Conservation (phyloP, 2,113 vertebrate genomes). For the Sapajus apella region DNA sequence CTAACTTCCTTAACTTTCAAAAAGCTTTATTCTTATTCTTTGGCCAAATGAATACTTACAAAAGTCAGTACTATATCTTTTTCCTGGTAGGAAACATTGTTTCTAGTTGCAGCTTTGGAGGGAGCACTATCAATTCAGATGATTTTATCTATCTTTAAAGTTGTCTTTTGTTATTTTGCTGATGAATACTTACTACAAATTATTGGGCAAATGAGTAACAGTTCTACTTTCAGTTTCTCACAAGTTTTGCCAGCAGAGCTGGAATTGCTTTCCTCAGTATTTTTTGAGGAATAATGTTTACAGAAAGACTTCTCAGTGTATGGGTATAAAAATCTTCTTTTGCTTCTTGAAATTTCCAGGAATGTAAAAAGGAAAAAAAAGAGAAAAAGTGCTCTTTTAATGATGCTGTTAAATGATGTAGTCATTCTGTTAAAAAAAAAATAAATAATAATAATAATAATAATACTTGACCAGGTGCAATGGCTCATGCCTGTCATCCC, state of each 20-base stretch:
- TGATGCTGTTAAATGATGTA: background rate
- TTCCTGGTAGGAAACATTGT: background rate
- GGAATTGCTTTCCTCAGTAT: background rate
- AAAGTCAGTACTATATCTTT: background rate
- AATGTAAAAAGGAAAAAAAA: too few species aligned
- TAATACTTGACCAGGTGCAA: too few species aligned
- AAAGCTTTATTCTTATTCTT: background rate
- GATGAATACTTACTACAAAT: background rate
- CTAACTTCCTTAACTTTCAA: background rate
- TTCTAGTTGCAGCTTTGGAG: background rate
- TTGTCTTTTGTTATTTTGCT: conserved; percentile 1
- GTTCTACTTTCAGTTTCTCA: background rate
- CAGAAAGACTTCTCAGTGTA: background rate
- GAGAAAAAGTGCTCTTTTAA: background rate
- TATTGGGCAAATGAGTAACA: background rate
- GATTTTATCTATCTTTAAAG: background rate
- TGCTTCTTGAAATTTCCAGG: too few species aligned
- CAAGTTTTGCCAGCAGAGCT: background rate
- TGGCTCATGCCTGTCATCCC: too few species aligned
- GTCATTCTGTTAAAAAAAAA: background rate
- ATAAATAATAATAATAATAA: too few species aligned
- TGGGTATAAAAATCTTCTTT: background rate
- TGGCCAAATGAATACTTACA: background rate
- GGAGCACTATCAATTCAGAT: background rate
- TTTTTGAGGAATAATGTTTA: background rate